Percentiles rank a stretch among this genome's conserved stretches.
Evolutionary conservation across 2,113 vertebrate species (phyloP).

Genomic region (Strix aluco): DNA sequence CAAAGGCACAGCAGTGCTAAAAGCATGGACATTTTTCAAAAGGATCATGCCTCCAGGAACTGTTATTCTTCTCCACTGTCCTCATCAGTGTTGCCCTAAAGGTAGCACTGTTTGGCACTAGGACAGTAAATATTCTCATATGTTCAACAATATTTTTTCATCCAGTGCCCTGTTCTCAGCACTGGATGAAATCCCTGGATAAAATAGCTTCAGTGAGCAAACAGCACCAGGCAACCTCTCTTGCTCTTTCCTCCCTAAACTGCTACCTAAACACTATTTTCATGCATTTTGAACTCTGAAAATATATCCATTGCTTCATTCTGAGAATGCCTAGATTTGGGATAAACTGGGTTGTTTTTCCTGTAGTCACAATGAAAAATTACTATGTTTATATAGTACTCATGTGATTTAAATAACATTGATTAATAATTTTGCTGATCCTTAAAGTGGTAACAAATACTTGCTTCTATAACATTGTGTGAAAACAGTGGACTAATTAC

Average conservation of each 20-base stretch:
- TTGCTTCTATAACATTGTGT: not conserved
- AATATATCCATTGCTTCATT: not conserved
- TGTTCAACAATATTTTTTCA: not conserved
- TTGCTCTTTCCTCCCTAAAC: not conserved
- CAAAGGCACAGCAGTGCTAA: slow-evolving; percentile 23
- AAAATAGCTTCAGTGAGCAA: not conserved
- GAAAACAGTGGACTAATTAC: not conserved
- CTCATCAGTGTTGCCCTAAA: not conserved
- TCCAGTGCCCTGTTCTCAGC: not conserved
- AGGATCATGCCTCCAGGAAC: not conserved
- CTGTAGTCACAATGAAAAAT: not conserved
- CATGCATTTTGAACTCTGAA: not conserved
- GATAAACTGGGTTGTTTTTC: not conserved
- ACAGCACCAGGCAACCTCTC: not conserved
- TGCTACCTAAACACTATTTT: not conserved
- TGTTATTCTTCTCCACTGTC: slow-evolving; percentile 11
- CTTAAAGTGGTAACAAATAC: not conserved
- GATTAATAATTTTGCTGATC: not conserved
- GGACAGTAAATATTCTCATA: not conserved
- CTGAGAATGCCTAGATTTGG: not conserved
- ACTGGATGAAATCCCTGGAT: not conserved
- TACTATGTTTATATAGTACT: not conserved
- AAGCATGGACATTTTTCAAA: not conserved
- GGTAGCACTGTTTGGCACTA: not conserved
- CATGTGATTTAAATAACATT: not conserved